Evolutionary conservation across 2,888 invertebrate genomes (phyloP).

Genomic region (Flexamia atlantica): DNA sequence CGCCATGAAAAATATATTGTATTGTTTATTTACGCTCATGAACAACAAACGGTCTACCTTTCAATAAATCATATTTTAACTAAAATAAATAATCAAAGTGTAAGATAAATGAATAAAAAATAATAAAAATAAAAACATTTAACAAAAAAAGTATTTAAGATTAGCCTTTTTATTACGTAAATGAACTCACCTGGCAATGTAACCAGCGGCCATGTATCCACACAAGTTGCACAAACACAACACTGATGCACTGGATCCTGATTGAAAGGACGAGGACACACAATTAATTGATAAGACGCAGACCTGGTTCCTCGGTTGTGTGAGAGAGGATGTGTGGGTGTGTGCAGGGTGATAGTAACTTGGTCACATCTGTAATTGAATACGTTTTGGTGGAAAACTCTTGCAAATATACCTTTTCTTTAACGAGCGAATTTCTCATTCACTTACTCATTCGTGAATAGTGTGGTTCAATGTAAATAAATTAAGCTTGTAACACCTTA

Average conservation of each 20-base stretch:
- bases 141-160: too few species aligned
- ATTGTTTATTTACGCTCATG: too few species aligned
- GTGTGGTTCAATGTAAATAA: too few species aligned
- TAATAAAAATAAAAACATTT: too few species aligned
- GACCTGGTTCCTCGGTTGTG: background rate
- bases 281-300: background rate
- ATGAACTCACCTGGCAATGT: slow-evolving; percentile 1
- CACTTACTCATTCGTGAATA: too few species aligned
- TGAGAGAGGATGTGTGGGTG: background rate
- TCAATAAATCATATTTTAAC: too few species aligned
- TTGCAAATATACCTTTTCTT: background rate
- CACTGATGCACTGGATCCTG: slow-evolving; percentile 27
- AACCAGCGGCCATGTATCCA: slow-evolving; percentile 1
- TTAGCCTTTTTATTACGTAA: too few species aligned
- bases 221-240: background rate
- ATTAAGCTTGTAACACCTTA: too few species aligned
- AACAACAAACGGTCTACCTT: too few species aligned
- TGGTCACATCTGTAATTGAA: slow-evolving; percentile 3
- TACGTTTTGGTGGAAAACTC: background rate
- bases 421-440: too few species aligned
- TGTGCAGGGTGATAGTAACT: background rate
- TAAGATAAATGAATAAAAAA: background rate
- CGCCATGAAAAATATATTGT: too few species aligned
- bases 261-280: slow-evolving; percentile 6
- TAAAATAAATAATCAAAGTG: background rate